Base-by-base conservation (phyloP, 2,113 vertebrate species). In the Xiphophorus couchianus region DNA sequence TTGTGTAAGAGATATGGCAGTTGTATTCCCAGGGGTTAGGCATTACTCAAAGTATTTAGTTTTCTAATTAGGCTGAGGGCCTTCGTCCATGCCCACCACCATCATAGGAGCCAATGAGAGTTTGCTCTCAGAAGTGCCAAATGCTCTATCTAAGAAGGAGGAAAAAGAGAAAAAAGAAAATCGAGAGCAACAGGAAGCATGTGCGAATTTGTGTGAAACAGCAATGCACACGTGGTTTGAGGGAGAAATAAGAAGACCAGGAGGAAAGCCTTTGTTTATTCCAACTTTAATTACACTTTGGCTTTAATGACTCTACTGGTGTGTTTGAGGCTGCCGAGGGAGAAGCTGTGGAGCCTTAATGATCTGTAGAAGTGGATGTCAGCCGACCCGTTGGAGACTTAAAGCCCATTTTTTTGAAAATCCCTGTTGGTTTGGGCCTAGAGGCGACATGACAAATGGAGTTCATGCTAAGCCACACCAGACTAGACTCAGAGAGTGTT, bases 11-110 rank as follows among this genome's bases (percentile, higher is more conserved):
- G 96, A 97, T 96, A 96, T 95, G 96, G 94, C 91, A 96, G 96
- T 93, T 94, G 90, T 96, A 96, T 95, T 98, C 97, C 97, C 97
- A 89, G 48, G 66, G 95, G 97, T 93, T 93, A 88, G 88, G 93
- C 95, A 90, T 96, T 97, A 96, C 96, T 92, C 95, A 95, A 95
- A 95, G 95, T 97, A 96, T 98, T 99, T 97, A 97, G 96, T 95
- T 95, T 96, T 95, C 95, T 97, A 97, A 98, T 98, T 97, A 97
- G 96, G 96, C 89, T 73, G 93, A 93, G 95, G 94, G 94, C 93
- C 94, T 94, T 85, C 71, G 81, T 87, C 90, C 84, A 91, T 92
- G 86, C 89, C 86, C 84, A 86, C 85, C 86, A 88, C 89, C 89
- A 87, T 86, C 90, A 83, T 62, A 83, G 86, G 81, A 86, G 89